Evolutionary conservation across 2,113 vertebrate genomes (phyloP).

Genomic region (Oceanodroma tethys): DNA sequence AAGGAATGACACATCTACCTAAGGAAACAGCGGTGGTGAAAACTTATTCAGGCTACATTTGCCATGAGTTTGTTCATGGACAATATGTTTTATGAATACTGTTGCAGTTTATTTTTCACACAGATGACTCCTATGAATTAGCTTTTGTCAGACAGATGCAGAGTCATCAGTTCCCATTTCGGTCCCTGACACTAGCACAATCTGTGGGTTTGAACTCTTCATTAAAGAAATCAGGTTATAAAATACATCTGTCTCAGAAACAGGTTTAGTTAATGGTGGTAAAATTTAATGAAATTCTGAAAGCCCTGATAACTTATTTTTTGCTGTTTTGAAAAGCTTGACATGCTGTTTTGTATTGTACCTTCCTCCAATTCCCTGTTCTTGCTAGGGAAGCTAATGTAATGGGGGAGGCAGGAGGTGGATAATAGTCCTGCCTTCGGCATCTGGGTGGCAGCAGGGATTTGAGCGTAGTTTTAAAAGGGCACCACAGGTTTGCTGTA

Average conservation of each 20-base stretch:
- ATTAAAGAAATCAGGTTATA: conserved; percentile 2
- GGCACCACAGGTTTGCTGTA: neutral
- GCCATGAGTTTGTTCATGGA: neutral
- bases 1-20: neutral
- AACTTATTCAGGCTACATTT: neutral
- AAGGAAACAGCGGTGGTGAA: neutral
- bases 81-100: neutral
- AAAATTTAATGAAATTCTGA: neutral
- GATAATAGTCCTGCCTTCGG: neutral
- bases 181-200: neutral
- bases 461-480: neutral
- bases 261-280: neutral
- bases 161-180: neutral
- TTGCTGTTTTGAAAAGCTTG: neutral
- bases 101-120: neutral
- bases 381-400: neutral
- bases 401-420: neutral
- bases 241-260: neutral
- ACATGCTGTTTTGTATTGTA: neutral
- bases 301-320: neutral
- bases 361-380: neutral
- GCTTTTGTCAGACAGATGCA: neutral
- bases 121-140: neutral
- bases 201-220: neutral
- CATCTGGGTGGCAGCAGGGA: neutral